A percentile compares a stretch with the other conserved stretches of the same genome.
Evolutionary conservation across 30 jellyfish, hydroid and myxozoan genomes (phyloP).

Genomic region (Catostylus mosaicus): DNA sequence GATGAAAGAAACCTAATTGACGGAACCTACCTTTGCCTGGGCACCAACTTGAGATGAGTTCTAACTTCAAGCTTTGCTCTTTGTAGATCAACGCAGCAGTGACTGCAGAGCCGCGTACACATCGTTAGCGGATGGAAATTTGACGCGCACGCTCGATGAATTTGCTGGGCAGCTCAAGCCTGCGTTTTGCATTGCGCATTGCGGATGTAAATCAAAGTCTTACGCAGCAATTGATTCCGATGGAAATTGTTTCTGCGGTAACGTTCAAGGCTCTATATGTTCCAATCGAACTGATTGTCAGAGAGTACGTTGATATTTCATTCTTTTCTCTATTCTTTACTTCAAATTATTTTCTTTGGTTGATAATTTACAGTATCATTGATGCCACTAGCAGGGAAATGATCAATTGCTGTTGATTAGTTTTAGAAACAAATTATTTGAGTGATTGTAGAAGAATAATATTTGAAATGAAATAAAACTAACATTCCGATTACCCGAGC

Average conservation of each 20-base stretch:
- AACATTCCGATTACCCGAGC: no score
- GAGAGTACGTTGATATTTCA: slow-evolving; percentile 61
- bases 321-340: no score
- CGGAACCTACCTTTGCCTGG: no score
- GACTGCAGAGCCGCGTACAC: slow-evolving; percentile 29
- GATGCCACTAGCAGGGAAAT: no score
- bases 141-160: slow-evolving; percentile 48
- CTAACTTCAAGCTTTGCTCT: not conserved
- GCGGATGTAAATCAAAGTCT: slow-evolving; percentile 55
- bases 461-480: no score
- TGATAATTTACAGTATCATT: no score
- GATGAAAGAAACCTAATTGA: no score
- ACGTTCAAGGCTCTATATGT: slow-evolving; percentile 24
- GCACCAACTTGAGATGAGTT: not conserved
- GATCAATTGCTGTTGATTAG: no score
- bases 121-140: slow-evolving; percentile 53
- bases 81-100: slow-evolving; percentile 26
- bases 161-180: slow-evolving; percentile 66
- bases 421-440: no score
- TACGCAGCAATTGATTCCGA: slow-evolving; percentile 56
- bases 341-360: no score
- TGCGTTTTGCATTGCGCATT: slow-evolving; percentile 69
- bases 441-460: no score
- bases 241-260: slow-evolving; percentile 80
- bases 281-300: slow-evolving; percentile 28